phyloP scores from a whole-genome alignment of 2,888 invertebrate genomes.

The Cantharis lateralis region DNA sequence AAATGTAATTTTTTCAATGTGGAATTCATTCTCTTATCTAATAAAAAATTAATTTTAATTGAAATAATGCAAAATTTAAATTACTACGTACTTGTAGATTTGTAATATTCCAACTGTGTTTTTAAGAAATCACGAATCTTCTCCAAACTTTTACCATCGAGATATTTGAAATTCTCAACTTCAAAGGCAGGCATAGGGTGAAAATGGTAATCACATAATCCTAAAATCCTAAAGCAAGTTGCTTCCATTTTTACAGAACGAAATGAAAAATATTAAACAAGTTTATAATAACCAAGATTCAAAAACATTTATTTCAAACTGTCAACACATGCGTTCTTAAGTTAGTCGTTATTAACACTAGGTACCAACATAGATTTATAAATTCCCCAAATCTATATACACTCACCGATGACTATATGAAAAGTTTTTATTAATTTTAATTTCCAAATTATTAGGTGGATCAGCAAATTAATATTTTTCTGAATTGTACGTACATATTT shows the following conservation, averaged over 20 bases:
- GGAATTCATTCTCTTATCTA: background rate
- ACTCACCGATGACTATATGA: too few species aligned
- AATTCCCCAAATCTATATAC: background rate
- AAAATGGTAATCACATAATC: background rate
- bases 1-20: background rate
- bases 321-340: background rate
- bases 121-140: background rate
- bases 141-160: background rate
- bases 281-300: background rate
- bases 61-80: background rate
- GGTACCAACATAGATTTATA: background rate
- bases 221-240: background rate
- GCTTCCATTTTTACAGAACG: background rate
- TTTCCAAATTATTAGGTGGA: too few species aligned
- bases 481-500: too few species aligned
- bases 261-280: background rate
- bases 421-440: too few species aligned
- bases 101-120: background rate
- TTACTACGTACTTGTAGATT: background rate
- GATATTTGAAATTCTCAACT: fast-evolving
- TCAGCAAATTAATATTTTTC: too few species aligned
- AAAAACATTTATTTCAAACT: background rate
- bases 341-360: background rate
- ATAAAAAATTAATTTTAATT: background rate
- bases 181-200: background rate